phyloP scores from a whole-genome alignment of 2,113 vertebrate species.

The Herpetotheres cachinnans region DNA sequence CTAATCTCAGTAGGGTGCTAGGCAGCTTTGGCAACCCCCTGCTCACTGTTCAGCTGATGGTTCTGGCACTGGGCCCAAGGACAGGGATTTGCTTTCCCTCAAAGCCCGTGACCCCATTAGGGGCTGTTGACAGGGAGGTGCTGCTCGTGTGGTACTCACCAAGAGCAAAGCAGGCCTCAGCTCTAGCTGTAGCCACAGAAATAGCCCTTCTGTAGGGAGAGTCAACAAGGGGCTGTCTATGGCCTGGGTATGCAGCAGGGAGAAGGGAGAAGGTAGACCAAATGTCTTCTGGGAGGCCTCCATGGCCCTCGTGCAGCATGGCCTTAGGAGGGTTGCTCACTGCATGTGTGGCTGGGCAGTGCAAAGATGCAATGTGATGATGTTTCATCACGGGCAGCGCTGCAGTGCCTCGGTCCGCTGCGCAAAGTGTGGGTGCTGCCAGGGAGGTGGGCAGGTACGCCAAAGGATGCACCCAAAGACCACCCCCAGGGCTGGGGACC shows the following conservation, averaged over 20 bases:
- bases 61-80: neutral
- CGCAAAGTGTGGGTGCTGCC: neutral
- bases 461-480: neutral
- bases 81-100: neutral
- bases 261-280: neutral
- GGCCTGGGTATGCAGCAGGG: neutral
- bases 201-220: neutral
- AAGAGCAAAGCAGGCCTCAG: neutral
- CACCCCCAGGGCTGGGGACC: neutral
- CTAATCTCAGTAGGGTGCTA: neutral
- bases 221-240: neutral
- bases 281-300: neutral
- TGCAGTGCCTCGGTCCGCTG: neutral
- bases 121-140: neutral
- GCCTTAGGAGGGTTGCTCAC: neutral
- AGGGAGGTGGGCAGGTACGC: neutral
- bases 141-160: fast-evolving
- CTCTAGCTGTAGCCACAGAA: neutral
- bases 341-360: neutral
- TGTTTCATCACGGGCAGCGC: fast-evolving
- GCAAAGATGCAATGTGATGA: neutral
- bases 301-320: neutral
- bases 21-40: neutral
- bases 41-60: neutral
- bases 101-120: fast-evolving